Evolutionary conservation across 2,113 vertebrate genomes (phyloP).

Genomic region (Strigops habroptila): DNA sequence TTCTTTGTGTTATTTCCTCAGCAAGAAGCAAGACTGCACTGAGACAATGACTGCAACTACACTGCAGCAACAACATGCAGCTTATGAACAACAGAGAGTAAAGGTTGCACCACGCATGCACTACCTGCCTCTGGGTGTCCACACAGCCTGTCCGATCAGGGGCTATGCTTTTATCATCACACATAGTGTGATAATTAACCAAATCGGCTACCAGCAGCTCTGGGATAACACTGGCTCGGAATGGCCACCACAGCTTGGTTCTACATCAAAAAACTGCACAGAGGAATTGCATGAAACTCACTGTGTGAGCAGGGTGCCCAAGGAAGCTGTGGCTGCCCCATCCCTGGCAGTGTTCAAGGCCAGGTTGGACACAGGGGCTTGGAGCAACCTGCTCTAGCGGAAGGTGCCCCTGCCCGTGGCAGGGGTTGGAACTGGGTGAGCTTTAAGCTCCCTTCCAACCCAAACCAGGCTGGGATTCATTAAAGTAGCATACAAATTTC

Average conservation of each 20-base stretch:
- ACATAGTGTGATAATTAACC: neutral
- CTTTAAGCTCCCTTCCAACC: neutral
- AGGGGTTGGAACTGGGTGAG: neutral
- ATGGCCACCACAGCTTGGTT: neutral
- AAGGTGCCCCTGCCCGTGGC: no score
- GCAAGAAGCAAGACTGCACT: neutral
- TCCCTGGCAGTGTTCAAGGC: neutral
- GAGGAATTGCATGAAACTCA: neutral
- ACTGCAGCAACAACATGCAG: neutral
- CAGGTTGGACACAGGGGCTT: neutral
- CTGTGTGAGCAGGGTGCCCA: neutral
- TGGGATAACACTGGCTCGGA: neutral
- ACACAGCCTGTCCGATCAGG: fast-evolving
- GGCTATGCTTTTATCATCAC: fast-evolving
- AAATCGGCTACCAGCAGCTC: neutral
- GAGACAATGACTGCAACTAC: neutral
- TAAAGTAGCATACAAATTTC: neutral
- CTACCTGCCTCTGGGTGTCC: neutral
- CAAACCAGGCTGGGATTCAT: neutral
- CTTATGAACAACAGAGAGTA: neutral
- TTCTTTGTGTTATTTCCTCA: neutral
- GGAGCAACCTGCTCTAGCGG: no score
- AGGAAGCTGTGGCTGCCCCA: neutral
- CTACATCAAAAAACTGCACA: neutral
- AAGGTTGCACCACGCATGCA: neutral